Evolutionary conservation across 2,113 vertebrate species (phyloP), one percentile per base, ranked within the genome.

Genomic region (Charina bottae): DNA sequence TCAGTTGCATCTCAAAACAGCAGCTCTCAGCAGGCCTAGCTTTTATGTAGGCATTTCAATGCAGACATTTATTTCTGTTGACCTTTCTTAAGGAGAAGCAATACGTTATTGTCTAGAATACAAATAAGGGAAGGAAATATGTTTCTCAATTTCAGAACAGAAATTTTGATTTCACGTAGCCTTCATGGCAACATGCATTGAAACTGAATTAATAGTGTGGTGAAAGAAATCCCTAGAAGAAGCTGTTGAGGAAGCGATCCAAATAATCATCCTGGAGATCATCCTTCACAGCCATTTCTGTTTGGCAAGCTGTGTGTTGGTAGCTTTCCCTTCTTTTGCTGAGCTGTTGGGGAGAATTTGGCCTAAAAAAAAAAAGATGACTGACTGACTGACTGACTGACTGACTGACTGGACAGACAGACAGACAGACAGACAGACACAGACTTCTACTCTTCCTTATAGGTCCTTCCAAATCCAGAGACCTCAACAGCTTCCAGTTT

Each of bases 201-300:
- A 54, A 42, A 72, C 26, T 33, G 10, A 78, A 49, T 12, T 58
- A 59, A 59, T 15, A 46, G 4, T 7, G 6, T 26, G 21, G 28
- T 64, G 24, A 62, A 88, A 37, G 28, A 9, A 11, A 64, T 53
- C 1, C 64, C n/a, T 72, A 93, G 46, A 83, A 60, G 62, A 72
- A 94, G 37, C 84, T 68, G 56, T 93, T 91, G 33, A 90, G 19
- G 46, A 94, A 94, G 2, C 7, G 89, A 5, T 87, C 91, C 26
- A 92, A 87, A 23, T 92, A 46, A 49, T 94, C 86, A 46, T 21
- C 28, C 13, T 62, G 72, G 23, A 90, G 58, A n/a, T 91, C 59
- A 24, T 64, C 49, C 6, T 90, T 88, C 13, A 53, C 1, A 24
- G 78, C 19, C 10, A 24, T 28, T 33, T 88, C 72, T 1, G 93